phyloP scores from a whole-genome alignment of 2,797 vertebrate species.

The Sebastes steindachneri region DNA sequence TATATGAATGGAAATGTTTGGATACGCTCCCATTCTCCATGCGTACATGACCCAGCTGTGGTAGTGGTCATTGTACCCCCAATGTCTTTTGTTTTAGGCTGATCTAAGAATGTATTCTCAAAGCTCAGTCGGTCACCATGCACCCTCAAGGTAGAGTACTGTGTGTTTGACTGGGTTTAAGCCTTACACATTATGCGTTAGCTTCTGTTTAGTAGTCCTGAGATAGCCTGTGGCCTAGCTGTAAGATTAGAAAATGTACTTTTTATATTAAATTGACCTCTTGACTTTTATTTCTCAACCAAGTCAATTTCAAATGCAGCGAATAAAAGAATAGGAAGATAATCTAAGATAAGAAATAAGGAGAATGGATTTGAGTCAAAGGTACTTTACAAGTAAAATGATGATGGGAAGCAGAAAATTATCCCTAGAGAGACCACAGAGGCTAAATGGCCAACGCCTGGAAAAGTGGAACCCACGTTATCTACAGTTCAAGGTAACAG shows the following conservation, averaged over 20 bases:
- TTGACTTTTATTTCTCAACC: conserved; percentile 35
- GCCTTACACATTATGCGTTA: background rate
- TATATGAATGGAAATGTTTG: conserved; percentile 6
- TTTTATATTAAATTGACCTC: conserved; percentile 46
- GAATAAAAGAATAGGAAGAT: conserved; percentile 40
- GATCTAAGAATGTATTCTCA: conserved; percentile 2
- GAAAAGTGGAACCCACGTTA: conserved; percentile 61
- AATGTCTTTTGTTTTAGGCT: conserved; percentile 25
- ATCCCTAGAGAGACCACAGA: conserved; percentile 28
- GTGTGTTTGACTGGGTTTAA: conserved; percentile 4
- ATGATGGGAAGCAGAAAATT: conserved; percentile 51
- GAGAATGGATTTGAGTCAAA: conserved; percentile 38
- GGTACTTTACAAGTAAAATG: conserved; percentile 38
- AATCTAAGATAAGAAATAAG: conserved; percentile 39
- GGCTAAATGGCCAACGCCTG: conserved; percentile 40
- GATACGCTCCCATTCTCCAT: conserved; percentile 11
- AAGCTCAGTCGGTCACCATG: background rate
- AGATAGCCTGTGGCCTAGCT: background rate
- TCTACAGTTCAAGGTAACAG: conserved; percentile 72
- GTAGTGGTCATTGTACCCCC: background rate
- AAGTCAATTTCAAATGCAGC: conserved; percentile 37
- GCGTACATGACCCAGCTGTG: background rate
- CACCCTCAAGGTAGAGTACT: background rate
- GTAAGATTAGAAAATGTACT: conserved; percentile 26
- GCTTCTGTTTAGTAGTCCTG: conserved; percentile 12